A percentile compares a stretch with the other conserved stretches of the same genome.
These are phyloP conservation scores for Baccha elongata DNA, from an alignment of 2,888 invertebrate species.

Conservation along the genomic window DNA sequence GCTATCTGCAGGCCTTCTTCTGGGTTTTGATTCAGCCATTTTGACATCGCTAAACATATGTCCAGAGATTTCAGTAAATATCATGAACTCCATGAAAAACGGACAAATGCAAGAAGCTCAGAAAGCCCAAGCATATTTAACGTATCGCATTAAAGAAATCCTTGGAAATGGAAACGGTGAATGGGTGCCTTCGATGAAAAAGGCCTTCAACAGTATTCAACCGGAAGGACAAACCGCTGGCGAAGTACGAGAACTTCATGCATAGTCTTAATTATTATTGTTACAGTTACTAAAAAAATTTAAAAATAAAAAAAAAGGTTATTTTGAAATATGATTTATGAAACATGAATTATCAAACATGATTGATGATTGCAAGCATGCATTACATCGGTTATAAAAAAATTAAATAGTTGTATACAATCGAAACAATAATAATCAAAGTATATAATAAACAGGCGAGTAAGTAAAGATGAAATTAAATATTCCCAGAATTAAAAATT, in stretches of 20 bases:
- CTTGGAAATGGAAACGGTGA: slow-evolving; percentile 70
- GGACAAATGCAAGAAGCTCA: slow-evolving; percentile 50
- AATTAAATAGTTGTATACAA: background rate
- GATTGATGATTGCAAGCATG: slow-evolving; percentile 43
- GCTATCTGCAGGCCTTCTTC: slow-evolving; percentile 86
- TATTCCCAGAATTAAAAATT: slow-evolving; percentile 77
- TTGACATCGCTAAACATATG: slow-evolving; percentile 88
- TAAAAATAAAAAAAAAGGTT: slow-evolving; percentile 3
- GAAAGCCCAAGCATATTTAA: slow-evolving; percentile 57
- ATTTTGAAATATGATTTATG: slow-evolving; percentile 4
- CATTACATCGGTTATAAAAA: background rate
- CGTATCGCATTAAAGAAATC: slow-evolving; percentile 54
- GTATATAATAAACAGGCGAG: slow-evolving; percentile 3
- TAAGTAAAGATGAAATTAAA: background rate
- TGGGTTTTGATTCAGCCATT: slow-evolving; percentile 89
- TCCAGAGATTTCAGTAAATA: slow-evolving; percentile 81
- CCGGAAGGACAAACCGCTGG: slow-evolving; percentile 56
- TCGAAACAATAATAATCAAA: slow-evolving; percentile 27
- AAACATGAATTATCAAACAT: slow-evolving; percentile 12
- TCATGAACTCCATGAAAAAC: slow-evolving; percentile 42
- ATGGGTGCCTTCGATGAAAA: slow-evolving; percentile 75
- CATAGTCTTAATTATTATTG: background rate
- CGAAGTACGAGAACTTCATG: slow-evolving; percentile 49
- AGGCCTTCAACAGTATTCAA: slow-evolving; percentile 60
- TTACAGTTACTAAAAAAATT: background rate